phyloP scores from a whole-genome alignment of 2,797 vertebrate genomes.

The Schizopygopsis malacanthus region DNA sequence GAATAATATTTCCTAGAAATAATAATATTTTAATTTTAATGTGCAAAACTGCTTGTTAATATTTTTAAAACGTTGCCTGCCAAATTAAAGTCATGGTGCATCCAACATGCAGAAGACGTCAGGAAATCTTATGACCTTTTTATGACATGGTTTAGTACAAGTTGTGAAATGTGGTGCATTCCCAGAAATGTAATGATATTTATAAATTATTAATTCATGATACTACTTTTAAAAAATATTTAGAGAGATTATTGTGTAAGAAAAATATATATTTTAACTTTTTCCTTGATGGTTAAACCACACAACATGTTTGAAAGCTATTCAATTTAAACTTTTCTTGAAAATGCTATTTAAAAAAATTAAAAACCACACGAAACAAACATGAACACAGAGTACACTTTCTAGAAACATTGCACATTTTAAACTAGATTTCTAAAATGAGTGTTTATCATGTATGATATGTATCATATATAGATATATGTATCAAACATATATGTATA shows the following conservation, averaged over 20 bases:
- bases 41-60: no score
- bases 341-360: not conserved
- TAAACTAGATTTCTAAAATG: not conserved
- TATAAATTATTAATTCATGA: not conserved
- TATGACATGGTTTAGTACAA: not conserved
- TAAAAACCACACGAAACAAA: not conserved
- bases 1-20: no score
- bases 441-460: not conserved
- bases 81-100: not conserved
- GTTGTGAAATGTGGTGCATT: not conserved
- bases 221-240: not conserved
- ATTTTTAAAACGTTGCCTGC: no score
- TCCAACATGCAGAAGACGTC: not conserved
- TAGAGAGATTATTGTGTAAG: not conserved
- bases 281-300: not conserved
- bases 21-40: no score
- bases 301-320: not conserved
- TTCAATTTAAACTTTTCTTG: not conserved
- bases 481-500: no score
- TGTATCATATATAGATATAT: no score
- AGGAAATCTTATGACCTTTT: not conserved
- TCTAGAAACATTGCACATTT: not conserved
- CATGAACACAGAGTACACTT: not conserved
- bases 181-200: not conserved
- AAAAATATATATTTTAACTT: not conserved